phyloP scores from a whole-genome alignment of 2,797 vertebrate genomes.

The Miichthys miiuy region DNA sequence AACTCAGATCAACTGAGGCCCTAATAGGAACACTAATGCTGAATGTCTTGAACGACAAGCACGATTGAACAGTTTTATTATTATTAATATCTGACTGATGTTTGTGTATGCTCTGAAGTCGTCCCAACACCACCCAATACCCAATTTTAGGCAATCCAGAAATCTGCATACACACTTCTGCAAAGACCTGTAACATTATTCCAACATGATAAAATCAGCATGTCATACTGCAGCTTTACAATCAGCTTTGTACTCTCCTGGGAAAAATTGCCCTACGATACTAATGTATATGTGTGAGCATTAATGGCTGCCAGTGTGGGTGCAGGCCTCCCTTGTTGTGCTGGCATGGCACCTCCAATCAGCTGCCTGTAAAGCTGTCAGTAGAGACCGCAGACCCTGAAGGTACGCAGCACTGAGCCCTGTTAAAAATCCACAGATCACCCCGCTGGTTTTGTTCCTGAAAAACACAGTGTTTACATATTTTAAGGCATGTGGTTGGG shows the following conservation, averaged over 20 bases:
- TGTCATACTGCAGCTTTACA: neutral
- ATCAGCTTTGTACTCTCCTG: neutral
- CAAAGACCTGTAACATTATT: neutral
- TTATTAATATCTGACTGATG: neutral
- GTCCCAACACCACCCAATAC: neutral
- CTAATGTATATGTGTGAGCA: slow-evolving; percentile 10
- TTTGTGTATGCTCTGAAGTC: neutral
- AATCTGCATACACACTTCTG: neutral
- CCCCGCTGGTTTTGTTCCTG: slow-evolving; percentile 50
- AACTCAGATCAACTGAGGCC: neutral
- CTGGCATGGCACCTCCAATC: slow-evolving; percentile 77
- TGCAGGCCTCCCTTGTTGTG: slow-evolving; percentile 59
- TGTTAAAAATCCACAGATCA: slow-evolving; percentile 58
- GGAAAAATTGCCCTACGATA: neutral
- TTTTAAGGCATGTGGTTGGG: slow-evolving; percentile 24
- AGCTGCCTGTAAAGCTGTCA: slow-evolving; percentile 82
- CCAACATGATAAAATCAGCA: neutral
- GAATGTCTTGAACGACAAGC: neutral
- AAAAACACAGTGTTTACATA: slow-evolving; percentile 34
- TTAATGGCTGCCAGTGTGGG: slow-evolving; percentile 22
- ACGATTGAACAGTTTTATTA: neutral
- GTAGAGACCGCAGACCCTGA: slow-evolving; percentile 61
- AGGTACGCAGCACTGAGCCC: slow-evolving; percentile 54
- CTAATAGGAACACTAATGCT: neutral
- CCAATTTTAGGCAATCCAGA: neutral